Evolutionary conservation across 1,140 invertebrate species (phyloP), one percentile per base, ranked within the genome.

Genomic region (Dinoponera quadriceps): DNA sequence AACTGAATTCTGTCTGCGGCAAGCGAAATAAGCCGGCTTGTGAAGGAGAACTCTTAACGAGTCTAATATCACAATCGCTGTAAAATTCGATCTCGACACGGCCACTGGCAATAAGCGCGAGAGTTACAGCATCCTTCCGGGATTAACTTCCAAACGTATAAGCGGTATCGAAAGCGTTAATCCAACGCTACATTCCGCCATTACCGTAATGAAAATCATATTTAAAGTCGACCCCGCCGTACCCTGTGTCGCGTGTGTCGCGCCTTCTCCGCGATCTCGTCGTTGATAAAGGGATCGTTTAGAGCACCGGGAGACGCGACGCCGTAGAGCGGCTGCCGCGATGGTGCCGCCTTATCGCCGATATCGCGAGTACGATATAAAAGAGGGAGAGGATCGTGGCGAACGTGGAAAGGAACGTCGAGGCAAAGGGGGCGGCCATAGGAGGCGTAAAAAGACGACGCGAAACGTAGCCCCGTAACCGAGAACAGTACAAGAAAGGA

Each of bases 401-500:
- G 51, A 51, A 63, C 20, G n/a, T 9, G 27, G 18, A 38, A 57
- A 63, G 69, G 25, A 72, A 38, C n/a, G n/a, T n/a, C n/a, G n/a
- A 22, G 27, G 57, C 48, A 59, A 49, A 16, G 0, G 44, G 14
- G 22, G 44, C 22, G 33, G 59, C 60, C 25, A 16, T 5, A 54
- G 14, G 22, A 51, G 14, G 54, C 16, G 49, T 57, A 72, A 82
- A 44, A 77, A 54, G 49, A 73, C 48, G 18, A 44, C 25, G 44
- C 49, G 11, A 62, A 54, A 63, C 72, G 77, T 87, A 88, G 83
- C 74, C 74, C 63, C 83, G 83, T 84, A 87, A 89, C 73, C 80
- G 86, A 85, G 88, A 87, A 55, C 51, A 66, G 22, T 48, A 66
- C 51, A 82, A 84, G 80, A 83, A 83, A 88, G 84, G 49, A 83